Evolutionary conservation across 2,888 invertebrate species (phyloP), one percentile per base, ranked within the genome.

Genomic region (Drosophila sordidula): DNA sequence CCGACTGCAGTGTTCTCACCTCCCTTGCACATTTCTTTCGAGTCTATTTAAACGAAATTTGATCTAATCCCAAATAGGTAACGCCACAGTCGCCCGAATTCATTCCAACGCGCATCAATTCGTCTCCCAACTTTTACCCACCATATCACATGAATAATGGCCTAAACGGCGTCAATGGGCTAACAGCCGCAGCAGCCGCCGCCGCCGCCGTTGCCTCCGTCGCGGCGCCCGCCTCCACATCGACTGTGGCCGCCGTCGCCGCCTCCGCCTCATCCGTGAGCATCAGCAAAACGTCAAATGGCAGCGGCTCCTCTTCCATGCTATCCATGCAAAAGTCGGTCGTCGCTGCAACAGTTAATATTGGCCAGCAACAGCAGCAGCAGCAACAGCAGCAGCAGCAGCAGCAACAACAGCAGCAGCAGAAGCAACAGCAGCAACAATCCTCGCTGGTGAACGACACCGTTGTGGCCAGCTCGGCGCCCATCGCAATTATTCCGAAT

Each of bases 61-160:
- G 6, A 0, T 22, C 6, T 9, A n/a, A 32, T 54, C 25, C 8
- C 12, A 11, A 22, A 26, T 92, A 94, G 92, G 93, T 94, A 87
- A 92, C 93, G 51, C 92, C 92, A 63, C 93, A 93, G 85, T 93
- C 93, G 75, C 93, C 93, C 63, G 93, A 93, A 91, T 94, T 93
- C 92, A 93, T 93, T 91, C 93, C 93, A 88, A 91, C 92, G 70
- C 91, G 92, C 86, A 83, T 92, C 75, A 92, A 86, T 76, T 90
- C 92, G 73, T 91, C 92, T 67, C 90, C 92, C 62, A 92, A 90
- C 75, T 92, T 91, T 74, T 92, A 92, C 75, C 80, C 92, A 80
- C 90, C 92, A 81, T 92, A 91, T 90, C 90, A 91, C 65, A 78
- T 92, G 75, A 92, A 82, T 81, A 91, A 91, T 89, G 91, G 91